Conservation (phyloP, 2,113 vertebrate species). For the Scopus umbretta region DNA sequence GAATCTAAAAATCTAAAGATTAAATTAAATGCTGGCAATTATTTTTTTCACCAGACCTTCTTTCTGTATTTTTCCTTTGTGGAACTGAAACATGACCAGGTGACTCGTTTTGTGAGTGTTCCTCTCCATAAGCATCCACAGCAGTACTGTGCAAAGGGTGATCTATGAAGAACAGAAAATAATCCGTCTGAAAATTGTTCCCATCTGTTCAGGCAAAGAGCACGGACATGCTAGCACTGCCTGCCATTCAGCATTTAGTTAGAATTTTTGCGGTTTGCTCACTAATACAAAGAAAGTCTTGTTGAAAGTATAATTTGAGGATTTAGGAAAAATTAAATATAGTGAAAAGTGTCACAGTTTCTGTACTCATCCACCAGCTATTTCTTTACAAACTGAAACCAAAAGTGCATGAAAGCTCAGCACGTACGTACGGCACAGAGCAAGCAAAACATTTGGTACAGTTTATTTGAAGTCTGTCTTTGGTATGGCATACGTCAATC, state of each 20-base stretch:
- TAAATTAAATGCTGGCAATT: background rate
- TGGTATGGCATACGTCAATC: background rate
- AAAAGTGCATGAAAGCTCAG: background rate
- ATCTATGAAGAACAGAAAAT: conserved; percentile 36
- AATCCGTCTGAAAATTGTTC: background rate
- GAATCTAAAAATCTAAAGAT: background rate
- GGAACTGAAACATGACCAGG: background rate
- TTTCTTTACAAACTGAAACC: background rate
- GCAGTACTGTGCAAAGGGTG: conserved; percentile 78
- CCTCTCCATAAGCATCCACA: conserved; percentile 55
- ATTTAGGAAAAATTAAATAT: background rate
- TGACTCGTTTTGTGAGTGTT: background rate
- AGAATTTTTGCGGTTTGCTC: background rate
- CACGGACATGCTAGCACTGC: background rate
- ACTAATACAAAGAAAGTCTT: background rate
- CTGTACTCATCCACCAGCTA: background rate
- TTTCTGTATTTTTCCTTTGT: background rate
- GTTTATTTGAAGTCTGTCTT: background rate
- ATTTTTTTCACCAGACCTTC: background rate
- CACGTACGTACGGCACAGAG: accelerated
- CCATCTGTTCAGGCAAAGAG: background rate
- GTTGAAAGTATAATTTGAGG: background rate
- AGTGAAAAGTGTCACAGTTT: background rate
- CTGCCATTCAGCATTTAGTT: background rate
- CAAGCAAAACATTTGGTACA: background rate